These are phyloP conservation scores for Cricetomys ansorgei DNA, from an alignment of 2,113 vertebrate species.

Conservation along the genomic window DNA sequence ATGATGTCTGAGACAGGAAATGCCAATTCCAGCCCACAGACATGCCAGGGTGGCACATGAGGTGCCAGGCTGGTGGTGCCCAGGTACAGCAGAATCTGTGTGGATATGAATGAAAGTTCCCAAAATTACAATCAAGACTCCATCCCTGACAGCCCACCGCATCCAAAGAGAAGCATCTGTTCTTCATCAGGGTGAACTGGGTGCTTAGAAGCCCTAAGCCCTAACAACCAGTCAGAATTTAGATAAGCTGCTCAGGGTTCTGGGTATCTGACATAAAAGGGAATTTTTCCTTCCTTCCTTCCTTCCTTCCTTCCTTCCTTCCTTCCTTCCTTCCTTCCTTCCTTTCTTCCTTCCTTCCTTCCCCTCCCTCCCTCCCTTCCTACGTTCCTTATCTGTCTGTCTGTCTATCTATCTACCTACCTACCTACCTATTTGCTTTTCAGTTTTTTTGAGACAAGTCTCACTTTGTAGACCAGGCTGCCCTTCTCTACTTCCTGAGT, in stretches of 20 bases:
- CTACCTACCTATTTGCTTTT: too few species aligned
- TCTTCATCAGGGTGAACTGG: too few species aligned
- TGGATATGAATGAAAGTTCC: not conserved
- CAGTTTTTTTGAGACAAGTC: not conserved
- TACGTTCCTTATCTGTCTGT: too few species aligned
- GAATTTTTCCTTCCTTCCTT: not conserved
- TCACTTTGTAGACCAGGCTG: not conserved
- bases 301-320: too few species aligned
- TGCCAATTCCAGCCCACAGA: not conserved
- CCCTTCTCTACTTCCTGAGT: not conserved
- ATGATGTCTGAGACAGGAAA: not conserved
- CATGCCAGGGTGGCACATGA: not conserved
- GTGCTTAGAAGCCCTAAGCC: not conserved
- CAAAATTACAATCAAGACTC: not conserved
- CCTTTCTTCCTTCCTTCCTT: too few species aligned
- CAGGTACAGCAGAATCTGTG: not conserved
- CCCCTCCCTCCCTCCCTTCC: too few species aligned
- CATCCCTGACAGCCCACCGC: not conserved
- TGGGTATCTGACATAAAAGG: not conserved
- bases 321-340: too few species aligned
- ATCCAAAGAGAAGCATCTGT: too few species aligned
- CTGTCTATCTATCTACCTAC: too few species aligned
- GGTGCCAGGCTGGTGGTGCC: not conserved
- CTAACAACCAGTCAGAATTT: not conserved
- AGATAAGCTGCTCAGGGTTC: not conserved